Evolutionary conservation across 1,140 invertebrate genomes (phyloP).

Genomic region (Pseudomyrmex cubaensis): DNA sequence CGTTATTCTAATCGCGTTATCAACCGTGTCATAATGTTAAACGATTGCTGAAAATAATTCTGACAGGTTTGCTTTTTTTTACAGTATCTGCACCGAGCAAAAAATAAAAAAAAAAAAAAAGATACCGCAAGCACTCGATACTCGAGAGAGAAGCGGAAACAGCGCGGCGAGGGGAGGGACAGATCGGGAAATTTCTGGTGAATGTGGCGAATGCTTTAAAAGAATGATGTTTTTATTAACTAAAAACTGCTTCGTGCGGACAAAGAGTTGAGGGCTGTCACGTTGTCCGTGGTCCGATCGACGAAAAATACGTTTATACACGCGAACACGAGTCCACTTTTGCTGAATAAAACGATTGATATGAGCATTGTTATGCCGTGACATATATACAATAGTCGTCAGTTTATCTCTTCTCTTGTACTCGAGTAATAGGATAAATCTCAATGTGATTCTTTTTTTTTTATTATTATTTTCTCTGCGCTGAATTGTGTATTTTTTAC

Average conservation of each 20-base stretch:
- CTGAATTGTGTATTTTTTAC: not conserved
- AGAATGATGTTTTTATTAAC: constrained; percentile 17
- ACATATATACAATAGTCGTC: not conserved
- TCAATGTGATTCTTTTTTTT: constrained; percentile 1
- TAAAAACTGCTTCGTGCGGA: constrained; percentile 3
- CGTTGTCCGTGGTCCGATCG: not conserved
- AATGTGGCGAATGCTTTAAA: not conserved
- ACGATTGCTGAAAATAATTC: too few relatives aligned
- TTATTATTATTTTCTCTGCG: not conserved
- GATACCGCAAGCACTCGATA: not conserved
- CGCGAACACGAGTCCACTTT: constrained; percentile 2
- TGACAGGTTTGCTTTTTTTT: too few relatives aligned
- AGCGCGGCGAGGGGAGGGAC: not conserved
- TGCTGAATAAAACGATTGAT: not conserved
- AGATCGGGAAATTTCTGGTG: not conserved
- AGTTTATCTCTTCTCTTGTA: not conserved
- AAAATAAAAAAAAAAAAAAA: not conserved
- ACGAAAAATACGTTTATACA: not conserved
- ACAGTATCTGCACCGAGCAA: too few relatives aligned
- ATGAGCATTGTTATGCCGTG: not conserved
- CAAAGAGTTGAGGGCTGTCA: not conserved
- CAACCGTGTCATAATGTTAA: too few relatives aligned
- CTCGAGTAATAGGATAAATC: not conserved
- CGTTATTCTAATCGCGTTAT: too few relatives aligned
- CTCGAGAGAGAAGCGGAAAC: not conserved